Percentiles rank a stretch among this genome's conserved stretches.
These are phyloP conservation scores for Phaetusa simplex DNA, from an alignment of 2,113 vertebrate species.

Conservation along the genomic window DNA sequence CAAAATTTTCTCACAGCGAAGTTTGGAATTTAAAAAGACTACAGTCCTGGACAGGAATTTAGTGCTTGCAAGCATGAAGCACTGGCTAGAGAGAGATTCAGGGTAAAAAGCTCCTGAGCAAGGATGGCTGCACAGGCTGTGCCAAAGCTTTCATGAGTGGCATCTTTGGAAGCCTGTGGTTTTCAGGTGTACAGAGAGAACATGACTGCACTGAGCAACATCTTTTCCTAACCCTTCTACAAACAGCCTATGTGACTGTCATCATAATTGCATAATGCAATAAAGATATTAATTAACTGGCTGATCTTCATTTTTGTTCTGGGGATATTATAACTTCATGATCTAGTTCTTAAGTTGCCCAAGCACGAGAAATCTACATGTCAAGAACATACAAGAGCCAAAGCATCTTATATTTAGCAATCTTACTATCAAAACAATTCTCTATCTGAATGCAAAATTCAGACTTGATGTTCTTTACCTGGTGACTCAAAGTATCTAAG, in stretches of 20 bases:
- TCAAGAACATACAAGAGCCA: not conserved
- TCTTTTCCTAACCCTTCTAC: not conserved
- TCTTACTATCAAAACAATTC: not conserved
- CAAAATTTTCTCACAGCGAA: not conserved
- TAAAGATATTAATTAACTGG: not conserved
- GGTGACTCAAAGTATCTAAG: conserved; percentile 93
- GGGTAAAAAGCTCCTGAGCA: not conserved
- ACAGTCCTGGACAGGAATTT: not conserved
- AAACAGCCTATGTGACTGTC: not conserved
- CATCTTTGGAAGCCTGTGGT: not conserved
- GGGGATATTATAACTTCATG: not conserved
- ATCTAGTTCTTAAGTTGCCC: not conserved
- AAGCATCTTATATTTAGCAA: not conserved
- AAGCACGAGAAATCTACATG: not conserved
- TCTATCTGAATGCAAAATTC: not conserved
- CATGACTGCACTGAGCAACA: not conserved
- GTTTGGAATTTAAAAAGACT: not conserved
- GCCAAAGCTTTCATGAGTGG: not conserved
- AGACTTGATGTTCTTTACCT: conserved; percentile 72
- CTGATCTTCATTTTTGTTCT: not conserved
- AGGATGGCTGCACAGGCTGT: not conserved
- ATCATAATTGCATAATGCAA: not conserved
- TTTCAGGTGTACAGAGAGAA: not conserved
- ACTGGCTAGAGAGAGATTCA: not conserved
- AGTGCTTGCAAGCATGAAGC: not conserved